phyloP scores from a whole-genome alignment of 1,140 invertebrate genomes.

The Bombus haemorrhoidalis region DNA sequence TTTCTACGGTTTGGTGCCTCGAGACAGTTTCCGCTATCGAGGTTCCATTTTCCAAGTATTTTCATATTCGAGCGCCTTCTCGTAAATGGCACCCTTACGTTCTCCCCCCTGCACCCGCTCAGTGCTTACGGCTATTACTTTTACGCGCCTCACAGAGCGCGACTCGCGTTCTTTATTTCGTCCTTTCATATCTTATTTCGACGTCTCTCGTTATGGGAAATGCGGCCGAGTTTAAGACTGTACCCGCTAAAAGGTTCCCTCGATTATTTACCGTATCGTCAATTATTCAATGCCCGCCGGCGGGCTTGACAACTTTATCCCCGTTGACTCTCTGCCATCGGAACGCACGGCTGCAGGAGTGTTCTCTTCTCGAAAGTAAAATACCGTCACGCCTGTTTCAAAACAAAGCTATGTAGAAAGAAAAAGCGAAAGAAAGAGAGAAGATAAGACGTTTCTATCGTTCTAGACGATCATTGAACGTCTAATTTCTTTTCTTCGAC shows the following conservation, averaged over 20 bases:
- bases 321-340: background rate
- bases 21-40: background rate
- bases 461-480: background rate
- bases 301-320: slow-evolving; percentile 50
- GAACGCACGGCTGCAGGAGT: background rate
- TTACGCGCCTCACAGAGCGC: slow-evolving; percentile 17
- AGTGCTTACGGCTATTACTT: slow-evolving; percentile 57
- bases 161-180: slow-evolving; percentile 40
- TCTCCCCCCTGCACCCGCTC: background rate
- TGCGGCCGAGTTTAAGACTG: slow-evolving; percentile 53
- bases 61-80: slow-evolving; percentile 53
- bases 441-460: background rate
- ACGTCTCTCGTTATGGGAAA: slow-evolving; percentile 43
- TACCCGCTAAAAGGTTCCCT: slow-evolving; percentile 59
- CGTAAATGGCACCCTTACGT: slow-evolving; percentile 41
- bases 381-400: too few relatives aligned
- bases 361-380: background rate
- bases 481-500: background rate
- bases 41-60: slow-evolving; percentile 56
- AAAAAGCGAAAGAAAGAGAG: background rate
- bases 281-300: slow-evolving; percentile 60
- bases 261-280: slow-evolving; percentile 68
- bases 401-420: too few relatives aligned
- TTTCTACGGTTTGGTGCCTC: background rate
- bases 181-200: slow-evolving; percentile 31